Conservation (phyloP, 2,797 vertebrate species). For the Syngnathus rostellatus region DNA sequence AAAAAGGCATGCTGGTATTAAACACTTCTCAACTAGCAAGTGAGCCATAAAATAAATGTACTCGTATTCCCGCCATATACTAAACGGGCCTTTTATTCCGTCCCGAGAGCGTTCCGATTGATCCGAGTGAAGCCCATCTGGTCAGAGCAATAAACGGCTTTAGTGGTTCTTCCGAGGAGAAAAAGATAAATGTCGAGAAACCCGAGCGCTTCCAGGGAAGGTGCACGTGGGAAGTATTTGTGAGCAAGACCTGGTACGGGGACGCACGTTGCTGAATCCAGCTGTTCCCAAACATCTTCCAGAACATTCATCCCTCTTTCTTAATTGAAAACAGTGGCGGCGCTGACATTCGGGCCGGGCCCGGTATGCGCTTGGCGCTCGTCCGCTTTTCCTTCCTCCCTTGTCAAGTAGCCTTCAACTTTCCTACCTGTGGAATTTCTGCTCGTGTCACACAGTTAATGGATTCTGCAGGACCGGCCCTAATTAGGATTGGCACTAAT, state of each 20-base stretch:
- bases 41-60: neutral
- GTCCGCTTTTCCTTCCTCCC: slow-evolving; percentile 37
- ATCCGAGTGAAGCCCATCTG: slow-evolving; percentile 3
- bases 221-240: slow-evolving; percentile 32
- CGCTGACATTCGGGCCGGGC: slow-evolving; percentile 39
- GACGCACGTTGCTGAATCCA: slow-evolving; percentile 29
- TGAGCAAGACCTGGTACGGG: slow-evolving; percentile 9
- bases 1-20: neutral
- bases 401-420: slow-evolving; percentile 22
- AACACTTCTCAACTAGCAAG: neutral
- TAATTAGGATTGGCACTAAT: no score
- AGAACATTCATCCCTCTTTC: slow-evolving; percentile 32
- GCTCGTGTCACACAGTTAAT: slow-evolving; percentile 54
- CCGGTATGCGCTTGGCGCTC: slow-evolving; percentile 22
- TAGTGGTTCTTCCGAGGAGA: slow-evolving; percentile 11
- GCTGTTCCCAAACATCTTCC: slow-evolving; percentile 40
- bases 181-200: slow-evolving; percentile 29
- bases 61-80: neutral
- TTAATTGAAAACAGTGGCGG: slow-evolving; percentile 53
- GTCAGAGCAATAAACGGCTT: slow-evolving; percentile 9
- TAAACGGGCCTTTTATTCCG: neutral
- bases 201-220: slow-evolving; percentile 15
- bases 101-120: slow-evolving; percentile 6
- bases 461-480: slow-evolving; percentile 45
- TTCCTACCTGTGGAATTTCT: slow-evolving; percentile 21